A percentile compares a stretch with the other conserved stretches of the same genome.
Conservation (phyloP, 2,113 vertebrate species). For the Notiomystis cincta region DNA sequence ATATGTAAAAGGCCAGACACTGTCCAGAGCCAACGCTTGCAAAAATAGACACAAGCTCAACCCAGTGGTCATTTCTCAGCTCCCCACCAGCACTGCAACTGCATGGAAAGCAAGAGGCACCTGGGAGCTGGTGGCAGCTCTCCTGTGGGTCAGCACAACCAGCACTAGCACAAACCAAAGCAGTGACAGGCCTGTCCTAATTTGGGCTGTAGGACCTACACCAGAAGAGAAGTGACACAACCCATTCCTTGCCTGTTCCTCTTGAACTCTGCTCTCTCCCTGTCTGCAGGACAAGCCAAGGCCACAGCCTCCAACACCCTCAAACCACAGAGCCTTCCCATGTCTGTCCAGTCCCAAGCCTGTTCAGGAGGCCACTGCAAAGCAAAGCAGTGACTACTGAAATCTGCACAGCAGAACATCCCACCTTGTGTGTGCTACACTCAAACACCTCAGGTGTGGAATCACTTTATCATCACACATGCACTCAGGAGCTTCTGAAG, state of each 20-base stretch:
- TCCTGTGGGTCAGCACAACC: not conserved
- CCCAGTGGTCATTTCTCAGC: not conserved
- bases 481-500: not conserved
- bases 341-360: not conserved
- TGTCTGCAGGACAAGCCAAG: not conserved
- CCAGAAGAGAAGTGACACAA: not conserved
- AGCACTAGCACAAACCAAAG: not conserved
- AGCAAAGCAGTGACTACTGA: not conserved
- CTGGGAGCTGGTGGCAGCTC: not conserved
- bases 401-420: not conserved
- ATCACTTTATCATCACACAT: not conserved
- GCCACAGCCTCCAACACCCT: not conserved
- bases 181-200: not conserved
- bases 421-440: not conserved
- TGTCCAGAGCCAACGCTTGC: accelerated
- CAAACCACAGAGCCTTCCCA: not conserved
- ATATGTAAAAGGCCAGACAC: accelerated
- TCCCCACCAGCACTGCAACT: not conserved
- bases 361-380: not conserved
- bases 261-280: not conserved
- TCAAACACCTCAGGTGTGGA: not conserved
- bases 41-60: not conserved
- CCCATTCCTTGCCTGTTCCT: not conserved
- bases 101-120: not conserved
- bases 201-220: not conserved